Conservation (phyloP, 2,888 invertebrate genomes). For the Lepidochrysops patricia region DNA sequence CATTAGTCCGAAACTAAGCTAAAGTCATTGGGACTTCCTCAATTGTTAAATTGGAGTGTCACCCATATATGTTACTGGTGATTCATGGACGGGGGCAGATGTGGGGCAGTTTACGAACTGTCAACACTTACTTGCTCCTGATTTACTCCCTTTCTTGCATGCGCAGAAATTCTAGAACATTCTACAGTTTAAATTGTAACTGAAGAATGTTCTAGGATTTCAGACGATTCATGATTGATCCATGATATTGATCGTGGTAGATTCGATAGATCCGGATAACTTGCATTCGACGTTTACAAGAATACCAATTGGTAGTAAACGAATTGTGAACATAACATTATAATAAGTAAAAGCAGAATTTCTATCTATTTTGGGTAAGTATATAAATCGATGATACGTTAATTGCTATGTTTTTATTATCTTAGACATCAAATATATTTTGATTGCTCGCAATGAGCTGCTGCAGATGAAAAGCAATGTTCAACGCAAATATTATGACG, state of each 20-base stretch:
- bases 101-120: constrained; percentile 30
- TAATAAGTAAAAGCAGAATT: too few relatives aligned
- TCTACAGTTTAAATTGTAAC: too few relatives aligned
- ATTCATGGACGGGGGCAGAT: constrained; percentile 39
- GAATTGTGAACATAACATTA: too few relatives aligned
- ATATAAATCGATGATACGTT: too few relatives aligned
- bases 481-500: too few relatives aligned
- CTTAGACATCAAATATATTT: not conserved
- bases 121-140: constrained; percentile 1
- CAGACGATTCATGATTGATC: too few relatives aligned
- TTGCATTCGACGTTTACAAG: too few relatives aligned
- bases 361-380: too few relatives aligned
- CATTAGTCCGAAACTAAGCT: constrained; percentile 42
- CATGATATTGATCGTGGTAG: too few relatives aligned
- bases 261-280: too few relatives aligned
- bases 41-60: constrained; percentile 60
- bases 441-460: not conserved
- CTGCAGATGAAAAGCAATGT: too few relatives aligned
- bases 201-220: not conserved
- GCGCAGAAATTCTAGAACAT: not conserved
- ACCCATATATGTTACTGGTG: constrained; percentile 48
- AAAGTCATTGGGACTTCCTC: constrained; percentile 57
- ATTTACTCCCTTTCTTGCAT: not conserved
- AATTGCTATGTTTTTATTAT: not conserved
- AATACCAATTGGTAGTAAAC: too few relatives aligned